A percentile compares a stretch with the other conserved stretches of the same genome.
Evolutionary conservation across 2,797 vertebrate genomes (phyloP).

Genomic region (Acanthornis magna): DNA sequence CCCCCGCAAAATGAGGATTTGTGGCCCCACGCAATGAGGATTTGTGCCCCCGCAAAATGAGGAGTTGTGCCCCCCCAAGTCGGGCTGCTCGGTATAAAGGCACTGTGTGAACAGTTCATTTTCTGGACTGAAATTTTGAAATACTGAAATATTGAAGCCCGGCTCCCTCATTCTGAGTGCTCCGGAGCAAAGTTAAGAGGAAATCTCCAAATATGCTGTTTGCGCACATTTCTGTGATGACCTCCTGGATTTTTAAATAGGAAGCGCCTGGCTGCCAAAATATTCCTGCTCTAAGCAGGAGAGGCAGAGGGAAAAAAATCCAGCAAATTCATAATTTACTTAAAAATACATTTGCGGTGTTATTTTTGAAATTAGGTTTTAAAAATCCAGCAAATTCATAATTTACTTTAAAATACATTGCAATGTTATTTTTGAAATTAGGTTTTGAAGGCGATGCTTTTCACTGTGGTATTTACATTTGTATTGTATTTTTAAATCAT

Average conservation of each 20-base stretch:
- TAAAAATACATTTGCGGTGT: rapidly evolving
- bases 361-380: background rate
- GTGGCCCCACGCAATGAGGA: background rate
- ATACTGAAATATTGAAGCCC: too few species aligned
- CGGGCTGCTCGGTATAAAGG: background rate
- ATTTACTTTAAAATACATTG: background rate
- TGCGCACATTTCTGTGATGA: background rate
- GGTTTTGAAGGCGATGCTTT: background rate
- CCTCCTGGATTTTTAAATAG: background rate
- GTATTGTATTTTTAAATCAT: background rate
- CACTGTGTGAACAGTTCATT: background rate
- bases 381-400: background rate
- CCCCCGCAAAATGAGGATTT: too few species aligned
- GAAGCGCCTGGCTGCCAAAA: background rate
- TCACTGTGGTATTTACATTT: background rate
- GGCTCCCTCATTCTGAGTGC: background rate
- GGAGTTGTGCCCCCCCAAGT: background rate
- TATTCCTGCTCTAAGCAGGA: rapidly evolving
- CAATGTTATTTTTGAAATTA: background rate
- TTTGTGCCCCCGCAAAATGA: too few species aligned
- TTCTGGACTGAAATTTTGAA: background rate
- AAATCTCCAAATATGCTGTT: background rate
- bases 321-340: background rate
- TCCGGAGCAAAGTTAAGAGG: background rate
- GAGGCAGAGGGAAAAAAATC: background rate